phyloP scores from a whole-genome alignment of 2,888 invertebrate genomes.

The Heteromyza rotundicornis region DNA sequence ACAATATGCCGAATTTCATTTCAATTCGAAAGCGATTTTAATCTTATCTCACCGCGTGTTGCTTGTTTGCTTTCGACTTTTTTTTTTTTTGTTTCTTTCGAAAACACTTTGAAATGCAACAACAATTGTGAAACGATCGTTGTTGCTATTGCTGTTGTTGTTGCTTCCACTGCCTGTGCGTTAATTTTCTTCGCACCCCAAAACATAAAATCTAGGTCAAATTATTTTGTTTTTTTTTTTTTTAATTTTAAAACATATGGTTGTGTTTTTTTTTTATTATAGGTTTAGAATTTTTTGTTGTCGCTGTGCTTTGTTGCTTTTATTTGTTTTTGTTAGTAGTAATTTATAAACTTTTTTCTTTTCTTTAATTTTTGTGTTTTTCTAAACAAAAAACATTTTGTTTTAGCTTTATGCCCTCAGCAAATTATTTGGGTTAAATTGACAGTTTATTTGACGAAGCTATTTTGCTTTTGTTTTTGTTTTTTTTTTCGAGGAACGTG shows the following conservation, averaged over 20 bases:
- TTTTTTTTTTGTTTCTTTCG: constrained; percentile 12
- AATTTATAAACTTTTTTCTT: background rate
- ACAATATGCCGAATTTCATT: background rate
- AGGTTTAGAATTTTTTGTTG: background rate
- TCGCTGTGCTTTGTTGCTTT: constrained; percentile 2
- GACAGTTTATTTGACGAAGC: background rate
- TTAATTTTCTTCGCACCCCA: constrained; percentile 33
- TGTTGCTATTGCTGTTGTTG: too few relatives aligned
- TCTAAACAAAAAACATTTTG: background rate
- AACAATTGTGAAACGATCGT: too few relatives aligned
- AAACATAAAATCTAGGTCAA: constrained; percentile 45
- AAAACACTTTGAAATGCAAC: background rate
- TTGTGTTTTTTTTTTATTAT: background rate
- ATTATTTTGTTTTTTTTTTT: constrained; percentile 29
- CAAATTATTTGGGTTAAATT: constrained; percentile 3
- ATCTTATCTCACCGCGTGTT: background rate
- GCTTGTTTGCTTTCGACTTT: background rate
- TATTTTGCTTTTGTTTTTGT: background rate
- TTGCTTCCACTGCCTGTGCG: too few relatives aligned
- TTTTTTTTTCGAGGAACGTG: background rate
- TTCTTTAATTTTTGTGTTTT: background rate
- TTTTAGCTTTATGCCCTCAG: background rate
- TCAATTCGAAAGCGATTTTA: constrained; percentile 17
- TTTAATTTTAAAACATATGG: constrained; percentile 16
- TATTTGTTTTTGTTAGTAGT: background rate